Base-by-base conservation (phyloP, 2,888 invertebrate species). In the Synergus laeviventris region DNA sequence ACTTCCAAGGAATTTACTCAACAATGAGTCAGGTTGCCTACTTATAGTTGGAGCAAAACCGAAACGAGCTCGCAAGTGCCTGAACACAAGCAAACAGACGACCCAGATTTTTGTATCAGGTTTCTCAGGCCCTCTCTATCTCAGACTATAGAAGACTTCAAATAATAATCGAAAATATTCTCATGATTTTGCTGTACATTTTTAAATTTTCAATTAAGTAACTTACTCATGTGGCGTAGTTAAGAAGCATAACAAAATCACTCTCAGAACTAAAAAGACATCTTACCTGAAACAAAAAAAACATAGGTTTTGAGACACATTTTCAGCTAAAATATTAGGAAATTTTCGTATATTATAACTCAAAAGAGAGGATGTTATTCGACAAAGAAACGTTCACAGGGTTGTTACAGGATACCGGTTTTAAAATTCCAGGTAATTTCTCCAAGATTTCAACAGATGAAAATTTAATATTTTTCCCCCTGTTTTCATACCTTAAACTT, bases 21-120 rank as follows among this genome's bases (percentile, higher is more conserved):
- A 49, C 70, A 70, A 70, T 66, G 66, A 42, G 66, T 70, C 45
- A 70, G 49, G 49, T 45, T 31, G n/a, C 70, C 31, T 21, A 70
- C 45, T 70, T 70, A 49, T 70, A 45, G 70, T 49, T 14, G 31
- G 45, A 24, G 16, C 24, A 45, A 45, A 66, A 24, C 49, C 16
- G 31, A 45, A 36, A 31, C 31, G n/a, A 49, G 5, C 31, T 31
- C 31, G 4, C 31, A 31, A 31, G 31, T 49, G 49, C 36, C 49
- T 70, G 70, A 70, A 70, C 70, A 45, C 49, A 70, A 49, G 49
- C 70, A 70, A 70, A 24, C 62, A 38, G 38, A 18, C 11, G 18
- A 42, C 14, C 12, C 18, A 64, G 14, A 64, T 21, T 64, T 39
- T 64, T 18, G 9, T 49, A 49, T 54, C 18, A 9, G 49, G 2